These are phyloP conservation scores for Scomber scombrus DNA, from an alignment of 2,113 vertebrate species.

Conservation along the genomic window DNA sequence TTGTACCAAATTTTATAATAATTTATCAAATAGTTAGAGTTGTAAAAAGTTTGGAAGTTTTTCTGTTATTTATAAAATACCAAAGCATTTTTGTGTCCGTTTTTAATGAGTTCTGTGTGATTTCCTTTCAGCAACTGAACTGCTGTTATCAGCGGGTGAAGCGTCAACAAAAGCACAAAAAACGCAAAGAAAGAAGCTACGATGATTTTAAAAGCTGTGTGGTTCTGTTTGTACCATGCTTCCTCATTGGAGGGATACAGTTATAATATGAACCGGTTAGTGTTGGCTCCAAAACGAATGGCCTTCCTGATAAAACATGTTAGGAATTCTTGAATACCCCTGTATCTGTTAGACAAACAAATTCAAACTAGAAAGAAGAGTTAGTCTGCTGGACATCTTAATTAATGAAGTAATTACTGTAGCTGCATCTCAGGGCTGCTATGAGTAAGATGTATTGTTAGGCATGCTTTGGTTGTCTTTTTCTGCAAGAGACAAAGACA, in stretches of 20 bases:
- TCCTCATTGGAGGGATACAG: slow-evolving; percentile 1
- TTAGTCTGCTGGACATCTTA: not conserved
- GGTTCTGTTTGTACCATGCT: not conserved
- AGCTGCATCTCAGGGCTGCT: no score
- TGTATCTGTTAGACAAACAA: not conserved
- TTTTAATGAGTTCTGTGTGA: not conserved
- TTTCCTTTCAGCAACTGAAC: not conserved
- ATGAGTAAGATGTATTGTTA: not conserved
- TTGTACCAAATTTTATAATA: no score
- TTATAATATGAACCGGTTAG: slow-evolving; percentile 22
- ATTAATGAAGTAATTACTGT: not conserved
- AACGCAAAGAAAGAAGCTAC: slow-evolving; percentile 1
- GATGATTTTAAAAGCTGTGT: not conserved
- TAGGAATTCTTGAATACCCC: not conserved
- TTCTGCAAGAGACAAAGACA: not conserved
- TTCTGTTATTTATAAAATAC: no score
- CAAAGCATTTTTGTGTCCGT: no score
- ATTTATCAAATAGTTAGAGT: no score
- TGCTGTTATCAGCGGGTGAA: not conserved
- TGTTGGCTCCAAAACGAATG: not conserved
- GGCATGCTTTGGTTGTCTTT: not conserved
- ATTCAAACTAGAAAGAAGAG: not conserved
- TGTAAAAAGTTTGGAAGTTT: no score
- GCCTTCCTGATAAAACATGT: not conserved
- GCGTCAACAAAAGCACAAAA: no score